Evolutionary conservation across 2,797 vertebrate genomes (phyloP), one percentile per base, ranked within the genome.

Genomic region (Yasuhikotakia modesta): DNA sequence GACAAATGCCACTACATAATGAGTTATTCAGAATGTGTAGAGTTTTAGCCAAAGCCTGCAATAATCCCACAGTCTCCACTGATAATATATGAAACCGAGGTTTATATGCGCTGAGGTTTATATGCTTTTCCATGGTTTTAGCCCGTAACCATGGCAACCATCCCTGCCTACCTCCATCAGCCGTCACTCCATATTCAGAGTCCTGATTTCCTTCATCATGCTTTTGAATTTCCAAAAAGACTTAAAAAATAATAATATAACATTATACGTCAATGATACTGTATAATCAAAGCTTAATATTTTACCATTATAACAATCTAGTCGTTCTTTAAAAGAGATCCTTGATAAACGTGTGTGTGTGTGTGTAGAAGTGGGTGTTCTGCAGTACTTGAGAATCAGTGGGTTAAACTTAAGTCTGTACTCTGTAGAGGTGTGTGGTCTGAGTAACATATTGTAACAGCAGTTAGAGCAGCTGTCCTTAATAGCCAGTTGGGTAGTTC

Each of bases 91-190:
- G 22, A 70, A 63, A 77, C 66, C 75, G 19, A 32, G 69, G n/a
- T n/a, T n/a, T n/a, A n/a, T n/a, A n/a, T 32, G 68, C 35, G 70
- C 70, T 32, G 32, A 55, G 64, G 65, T 78, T 61, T 63, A 61
- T 53, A 58, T 67, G 55, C 64, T 46, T 61, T 30, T 61, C 43
- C 76, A 63, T 66, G 50, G 73, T 69, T 35, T 78, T 55, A 61
- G 46, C 24, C 52, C 46, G 77, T 79, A 73, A 78, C 70, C 70
- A 66, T 24, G 48, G 45, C 55, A 79, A 78, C 67, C 55, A n/a
- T 63, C 60, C 39, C 43, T 12, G 0, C 64, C 67, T 35, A 58
- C 35, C 43, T 76, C 71, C 50, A 76, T 72, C 64, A 73, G n/a
- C 43, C n/a, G 12, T 48, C 27, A 77, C 24, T 63, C 16, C 32